These are phyloP conservation scores for Atrichornis clamosus DNA, from an alignment of 2,113 vertebrate genomes.

Conservation along the genomic window DNA sequence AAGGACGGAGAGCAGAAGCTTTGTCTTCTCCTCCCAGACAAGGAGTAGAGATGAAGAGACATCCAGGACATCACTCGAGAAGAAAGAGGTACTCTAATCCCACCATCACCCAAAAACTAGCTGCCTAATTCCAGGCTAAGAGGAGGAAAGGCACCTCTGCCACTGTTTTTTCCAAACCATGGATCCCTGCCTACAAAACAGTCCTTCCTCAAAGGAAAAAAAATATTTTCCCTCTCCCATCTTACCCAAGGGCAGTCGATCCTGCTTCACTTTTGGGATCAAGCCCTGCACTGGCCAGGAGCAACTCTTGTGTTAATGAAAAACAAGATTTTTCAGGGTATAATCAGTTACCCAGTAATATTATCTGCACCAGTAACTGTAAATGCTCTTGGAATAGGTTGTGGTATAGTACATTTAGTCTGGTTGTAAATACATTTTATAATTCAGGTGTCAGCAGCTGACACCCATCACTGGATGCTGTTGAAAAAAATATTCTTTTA, in stretches of 20 bases:
- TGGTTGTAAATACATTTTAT: background rate
- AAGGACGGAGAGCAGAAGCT: background rate
- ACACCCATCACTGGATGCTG: background rate
- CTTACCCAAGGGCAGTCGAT: accelerated
- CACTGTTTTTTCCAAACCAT: background rate
- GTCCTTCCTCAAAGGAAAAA: background rate
- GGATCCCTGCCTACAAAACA: background rate
- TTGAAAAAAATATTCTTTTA: background rate
- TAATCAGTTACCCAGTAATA: background rate
- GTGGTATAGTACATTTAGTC: background rate
- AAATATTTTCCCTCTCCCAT: background rate
- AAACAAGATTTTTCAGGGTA: background rate
- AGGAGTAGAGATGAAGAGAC: background rate
- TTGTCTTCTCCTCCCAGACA: background rate
- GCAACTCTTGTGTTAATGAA: background rate
- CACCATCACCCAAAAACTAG: background rate
- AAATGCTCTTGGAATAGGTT: background rate
- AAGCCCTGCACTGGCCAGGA: background rate
- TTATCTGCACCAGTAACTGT: background rate
- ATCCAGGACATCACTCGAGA: background rate
- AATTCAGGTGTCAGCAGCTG: background rate
- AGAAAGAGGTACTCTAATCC: background rate
- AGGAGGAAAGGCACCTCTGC: background rate
- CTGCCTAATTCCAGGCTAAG: background rate
- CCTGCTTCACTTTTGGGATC: background rate